phyloP scores from a whole-genome alignment of 1,140 invertebrate genomes.

The Agraylea sexmaculata region DNA sequence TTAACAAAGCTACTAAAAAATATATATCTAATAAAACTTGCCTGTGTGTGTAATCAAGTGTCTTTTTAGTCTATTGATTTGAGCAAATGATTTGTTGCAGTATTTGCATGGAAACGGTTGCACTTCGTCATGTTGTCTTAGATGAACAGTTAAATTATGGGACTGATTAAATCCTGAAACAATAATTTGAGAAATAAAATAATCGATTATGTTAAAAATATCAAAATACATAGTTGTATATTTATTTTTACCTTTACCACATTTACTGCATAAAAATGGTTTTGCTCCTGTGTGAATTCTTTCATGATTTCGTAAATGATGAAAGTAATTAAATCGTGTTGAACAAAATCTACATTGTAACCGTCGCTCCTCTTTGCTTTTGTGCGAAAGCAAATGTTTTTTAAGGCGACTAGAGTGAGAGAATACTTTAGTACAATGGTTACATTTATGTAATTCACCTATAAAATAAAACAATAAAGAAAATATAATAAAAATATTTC shows the following conservation, averaged over 20 bases:
- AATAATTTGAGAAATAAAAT: constrained; percentile 3
- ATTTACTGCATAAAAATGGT: constrained; percentile 16
- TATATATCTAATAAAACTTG: constrained; percentile 1
- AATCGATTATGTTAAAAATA: neutral
- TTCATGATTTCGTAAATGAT: constrained; percentile 18
- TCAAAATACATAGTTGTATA: constrained; percentile 1
- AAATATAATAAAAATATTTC: constrained; percentile 1
- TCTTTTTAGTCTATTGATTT: constrained; percentile 5
- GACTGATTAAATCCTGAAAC: constrained; percentile 16
- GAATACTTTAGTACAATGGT: constrained; percentile 13
- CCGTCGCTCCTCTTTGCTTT: constrained; percentile 8
- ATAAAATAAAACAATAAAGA: too few species aligned
- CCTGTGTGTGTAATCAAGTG: constrained; percentile 14
- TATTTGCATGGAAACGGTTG: constrained; percentile 10
- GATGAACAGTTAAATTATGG: constrained; percentile 13
- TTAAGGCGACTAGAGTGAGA: constrained; percentile 10
- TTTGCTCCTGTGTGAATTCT: constrained; percentile 13
- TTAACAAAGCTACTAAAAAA: too few species aligned
- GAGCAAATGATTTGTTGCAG: constrained; percentile 11
- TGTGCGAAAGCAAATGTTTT: constrained; percentile 13
- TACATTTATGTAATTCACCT: constrained; percentile 17
- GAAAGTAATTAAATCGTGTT: constrained; percentile 15
- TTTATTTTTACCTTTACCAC: constrained; percentile 13
- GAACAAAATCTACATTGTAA: constrained; percentile 13
- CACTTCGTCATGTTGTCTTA: constrained; percentile 8